Evolutionary conservation across 2,888 invertebrate genomes (phyloP), one percentile per base, ranked within the genome.

Genomic region (Ctenicera cuprea): DNA sequence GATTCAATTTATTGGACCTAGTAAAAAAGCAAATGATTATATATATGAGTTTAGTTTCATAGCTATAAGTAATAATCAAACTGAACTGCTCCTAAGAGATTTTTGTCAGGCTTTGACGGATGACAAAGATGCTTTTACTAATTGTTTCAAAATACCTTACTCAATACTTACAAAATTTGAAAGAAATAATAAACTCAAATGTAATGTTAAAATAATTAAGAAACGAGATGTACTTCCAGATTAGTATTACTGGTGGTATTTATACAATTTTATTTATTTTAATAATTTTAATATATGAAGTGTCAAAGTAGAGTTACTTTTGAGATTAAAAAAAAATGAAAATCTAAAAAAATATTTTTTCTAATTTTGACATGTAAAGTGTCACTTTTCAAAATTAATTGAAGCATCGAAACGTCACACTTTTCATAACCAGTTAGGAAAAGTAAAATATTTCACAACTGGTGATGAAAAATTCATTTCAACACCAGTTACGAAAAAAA

Each of bases 1-100:
- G 9, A n/a, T 59, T 38, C 59, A 59, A 22, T 38, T 59, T 38
- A 41, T 59, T 20, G 59, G 59, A 18, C 59, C 59, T 7, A 3
- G n/a, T 5, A 33, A 59, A 14, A 16, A 22, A 20, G 37, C 59
- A 1, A 11, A 4, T n/a, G 38, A 59, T n/a, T 59, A 59, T 38
- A 18, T 16, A 0, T 59, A 59, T 14, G 59, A 38, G 12, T 59
- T 37, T 20, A 20, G 59, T 38, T 59, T 59, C 1, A 38, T 38
- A 12, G n/a, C 8, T n/a, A 18, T 11, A 11, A 16, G 33, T 38
- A 26, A 59, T 18, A 20, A 37, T 59, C 9, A 37, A 8, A 26
- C 37, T 1, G 33, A 59, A 9, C 3, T 59, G 33, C 3, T 7
- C 16, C 1, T 59, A 16, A 11, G 9, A 33, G 37, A 59, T 37